Evolutionary conservation across 2,113 vertebrate genomes (phyloP).

Genomic region (Rhabdornis inornatus): DNA sequence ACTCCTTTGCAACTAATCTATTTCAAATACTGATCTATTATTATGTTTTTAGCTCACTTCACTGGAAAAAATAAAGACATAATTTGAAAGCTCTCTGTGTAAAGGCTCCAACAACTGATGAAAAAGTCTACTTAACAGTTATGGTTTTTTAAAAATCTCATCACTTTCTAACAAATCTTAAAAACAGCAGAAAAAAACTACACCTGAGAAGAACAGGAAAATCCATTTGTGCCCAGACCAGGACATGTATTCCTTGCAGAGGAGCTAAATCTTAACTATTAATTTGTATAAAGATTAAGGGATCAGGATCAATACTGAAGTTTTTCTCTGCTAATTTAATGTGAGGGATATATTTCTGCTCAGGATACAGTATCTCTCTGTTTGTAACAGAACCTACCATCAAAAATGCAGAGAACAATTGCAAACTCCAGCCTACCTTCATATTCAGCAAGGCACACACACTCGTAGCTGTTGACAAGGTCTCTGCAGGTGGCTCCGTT

Average conservation of each 20-base stretch:
- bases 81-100: not conserved
- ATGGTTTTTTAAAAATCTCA: not conserved
- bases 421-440: slow-evolving; percentile 76
- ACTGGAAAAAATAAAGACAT: not conserved
- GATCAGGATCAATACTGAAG: not conserved
- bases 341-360: not conserved
- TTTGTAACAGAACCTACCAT: not conserved
- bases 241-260: not conserved
- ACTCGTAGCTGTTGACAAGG: slow-evolving; percentile 88
- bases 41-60: not conserved
- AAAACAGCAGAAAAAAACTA: not conserved
- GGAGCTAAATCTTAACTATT: not conserved
- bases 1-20: not conserved
- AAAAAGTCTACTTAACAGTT: not conserved
- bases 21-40: not conserved
- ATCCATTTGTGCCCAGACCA: not conserved
- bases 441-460: slow-evolving; percentile 86
- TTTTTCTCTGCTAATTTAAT: not conserved
- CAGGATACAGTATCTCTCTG: not conserved
- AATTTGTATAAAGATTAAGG: not conserved
- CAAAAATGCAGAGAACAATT: not conserved
- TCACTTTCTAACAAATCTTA: not conserved
- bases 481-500: slow-evolving; percentile 93
- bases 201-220: not conserved
- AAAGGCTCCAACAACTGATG: not conserved